Percentiles rank a stretch among this genome's conserved stretches.
These are phyloP conservation scores for Gymnogyps californianus DNA, from an alignment of 2,113 vertebrate genomes.

Conservation along the genomic window DNA sequence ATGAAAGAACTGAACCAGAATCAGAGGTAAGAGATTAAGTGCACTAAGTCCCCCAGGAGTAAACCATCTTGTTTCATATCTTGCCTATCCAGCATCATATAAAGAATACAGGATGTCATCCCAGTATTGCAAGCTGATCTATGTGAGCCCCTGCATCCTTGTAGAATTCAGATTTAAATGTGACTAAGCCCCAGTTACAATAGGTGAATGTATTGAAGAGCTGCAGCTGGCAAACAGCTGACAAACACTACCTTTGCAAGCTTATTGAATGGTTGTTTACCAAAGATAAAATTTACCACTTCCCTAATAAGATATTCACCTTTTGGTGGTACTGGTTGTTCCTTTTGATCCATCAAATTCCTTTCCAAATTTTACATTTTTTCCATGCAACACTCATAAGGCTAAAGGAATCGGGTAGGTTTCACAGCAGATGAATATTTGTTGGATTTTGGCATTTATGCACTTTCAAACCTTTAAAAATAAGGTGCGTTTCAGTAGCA, in stretches of 20 bases:
- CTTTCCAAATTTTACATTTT: neutral
- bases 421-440: neutral
- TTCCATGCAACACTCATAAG: neutral
- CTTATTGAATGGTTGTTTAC: neutral
- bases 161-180: neutral
- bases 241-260: neutral
- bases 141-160: neutral
- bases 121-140: neutral
- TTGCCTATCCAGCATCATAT: neutral
- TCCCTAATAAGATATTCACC: neutral
- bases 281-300: neutral
- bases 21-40: conserved; percentile 3
- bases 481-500: neutral
- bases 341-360: neutral
- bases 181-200: neutral
- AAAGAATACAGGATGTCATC: neutral
- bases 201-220: neutral
- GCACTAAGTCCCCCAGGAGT: neutral
- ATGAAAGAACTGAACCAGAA: neutral
- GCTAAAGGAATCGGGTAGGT: neutral
- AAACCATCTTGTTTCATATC: conserved; percentile 9
- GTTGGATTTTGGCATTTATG: neutral
- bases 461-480: neutral
- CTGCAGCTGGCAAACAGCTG: neutral
- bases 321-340: neutral